Conservation (phyloP, 1,140 invertebrate species). For the Atopsyche davidsoni region DNA sequence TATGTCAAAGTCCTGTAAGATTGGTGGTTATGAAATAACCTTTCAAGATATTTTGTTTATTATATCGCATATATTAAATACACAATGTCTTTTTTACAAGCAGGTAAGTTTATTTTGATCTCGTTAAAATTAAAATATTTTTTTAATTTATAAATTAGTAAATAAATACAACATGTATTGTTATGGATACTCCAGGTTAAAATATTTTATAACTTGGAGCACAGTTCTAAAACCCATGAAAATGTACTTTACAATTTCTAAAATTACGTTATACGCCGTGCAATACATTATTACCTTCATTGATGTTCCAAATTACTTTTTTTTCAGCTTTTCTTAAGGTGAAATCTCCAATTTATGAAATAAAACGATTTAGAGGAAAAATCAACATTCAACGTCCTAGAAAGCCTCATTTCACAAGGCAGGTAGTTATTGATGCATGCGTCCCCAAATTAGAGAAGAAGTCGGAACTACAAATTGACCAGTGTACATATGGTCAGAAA, state of each 20-base stretch:
- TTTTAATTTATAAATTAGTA: too few species aligned
- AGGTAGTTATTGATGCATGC: conserved; percentile 54
- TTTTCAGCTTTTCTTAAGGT: conserved; percentile 39
- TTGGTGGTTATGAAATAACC: too few species aligned
- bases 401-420: conserved; percentile 58
- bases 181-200: too few species aligned
- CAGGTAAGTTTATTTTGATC: conserved; percentile 1
- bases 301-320: not conserved
- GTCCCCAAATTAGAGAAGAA: conserved; percentile 52
- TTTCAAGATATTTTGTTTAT: too few species aligned
- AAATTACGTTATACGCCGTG: conserved; percentile 4
- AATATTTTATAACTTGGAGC: too few species aligned
- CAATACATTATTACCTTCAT: not conserved
- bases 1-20: too few species aligned
- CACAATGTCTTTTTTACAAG: conserved; percentile 12
- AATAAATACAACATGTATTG: too few species aligned
- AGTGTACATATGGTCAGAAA: conserved; percentile 33
- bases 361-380: conserved; percentile 60
- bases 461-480: conserved; percentile 34
- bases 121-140: too few species aligned
- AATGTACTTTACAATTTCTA: too few species aligned
- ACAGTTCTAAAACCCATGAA: too few species aligned
- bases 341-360: conserved; percentile 45
- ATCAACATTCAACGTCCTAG: conserved; percentile 69
- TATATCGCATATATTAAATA: too few species aligned